Conservation (phyloP, 2,113 vertebrate genomes). For the Pedionomus torquatus region DNA sequence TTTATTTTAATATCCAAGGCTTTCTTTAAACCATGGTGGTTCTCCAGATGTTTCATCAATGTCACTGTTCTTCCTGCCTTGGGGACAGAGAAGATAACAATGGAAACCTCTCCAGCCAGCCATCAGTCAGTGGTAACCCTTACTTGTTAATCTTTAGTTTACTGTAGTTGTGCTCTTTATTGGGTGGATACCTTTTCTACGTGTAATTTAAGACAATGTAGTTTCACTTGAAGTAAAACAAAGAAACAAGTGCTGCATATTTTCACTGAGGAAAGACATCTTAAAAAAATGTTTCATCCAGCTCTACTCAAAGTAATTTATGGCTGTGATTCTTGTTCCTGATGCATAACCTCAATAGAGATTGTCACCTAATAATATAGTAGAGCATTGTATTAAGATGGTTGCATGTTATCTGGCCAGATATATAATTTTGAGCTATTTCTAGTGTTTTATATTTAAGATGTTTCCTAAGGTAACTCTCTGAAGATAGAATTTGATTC, state of each 20-base stretch:
- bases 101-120: neutral
- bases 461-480: neutral
- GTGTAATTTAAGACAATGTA: neutral
- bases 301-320: neutral
- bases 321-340: neutral
- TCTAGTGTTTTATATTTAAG: neutral
- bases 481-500: neutral
- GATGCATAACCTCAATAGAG: neutral
- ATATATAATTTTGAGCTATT: neutral
- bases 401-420: neutral
- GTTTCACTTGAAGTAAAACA: neutral
- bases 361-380: neutral
- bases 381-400: neutral
- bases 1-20: neutral
- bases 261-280: neutral
- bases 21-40: neutral
- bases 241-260: neutral
- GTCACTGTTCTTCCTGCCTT: neutral
- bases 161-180: neutral
- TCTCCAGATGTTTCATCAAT: neutral
- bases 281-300: neutral
- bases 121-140: neutral
- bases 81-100: neutral
- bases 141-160: neutral
- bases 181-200: neutral